Percentiles rank a stretch among this genome's conserved stretches.
Conservation (phyloP, 2,113 vertebrate species). For the Varanus salvator region DNA sequence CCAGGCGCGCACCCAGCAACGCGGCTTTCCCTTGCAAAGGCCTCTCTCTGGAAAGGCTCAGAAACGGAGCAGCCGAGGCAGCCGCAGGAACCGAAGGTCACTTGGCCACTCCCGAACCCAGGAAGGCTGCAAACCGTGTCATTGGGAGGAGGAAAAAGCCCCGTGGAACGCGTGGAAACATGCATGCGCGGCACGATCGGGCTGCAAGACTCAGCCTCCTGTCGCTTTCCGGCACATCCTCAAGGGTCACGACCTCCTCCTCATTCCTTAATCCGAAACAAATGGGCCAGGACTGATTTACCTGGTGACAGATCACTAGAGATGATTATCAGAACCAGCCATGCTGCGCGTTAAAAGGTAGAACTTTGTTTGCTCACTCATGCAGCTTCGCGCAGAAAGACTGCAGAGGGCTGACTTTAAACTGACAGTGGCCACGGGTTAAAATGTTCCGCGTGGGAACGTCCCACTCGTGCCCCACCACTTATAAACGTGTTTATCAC, state of each 20-base stretch:
- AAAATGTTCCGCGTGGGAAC: no score
- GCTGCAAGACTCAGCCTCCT: background rate
- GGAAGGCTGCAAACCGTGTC: no score
- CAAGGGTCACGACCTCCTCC: background rate
- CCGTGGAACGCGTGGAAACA: background rate
- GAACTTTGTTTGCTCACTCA: no score
- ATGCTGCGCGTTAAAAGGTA: background rate
- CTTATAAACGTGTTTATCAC: no score
- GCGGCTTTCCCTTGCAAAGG: background rate
- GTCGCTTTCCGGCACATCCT: background rate
- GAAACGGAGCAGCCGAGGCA: background rate
- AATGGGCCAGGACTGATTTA: background rate
- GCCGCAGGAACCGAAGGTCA: background rate
- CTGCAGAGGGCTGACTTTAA: no score
- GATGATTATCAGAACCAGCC: background rate
- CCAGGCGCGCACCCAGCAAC: background rate
- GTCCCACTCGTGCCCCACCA: background rate
- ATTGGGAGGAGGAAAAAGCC: background rate
- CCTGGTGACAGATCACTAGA: background rate
- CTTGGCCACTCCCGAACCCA: background rate
- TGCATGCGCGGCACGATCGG: no score
- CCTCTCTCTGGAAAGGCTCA: background rate
- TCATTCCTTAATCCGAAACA: background rate
- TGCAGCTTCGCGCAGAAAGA: rapidly evolving
- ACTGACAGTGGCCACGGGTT: background rate